phyloP scores from a whole-genome alignment of 2,888 invertebrate species.

The Adelognathus sp. region DNA sequence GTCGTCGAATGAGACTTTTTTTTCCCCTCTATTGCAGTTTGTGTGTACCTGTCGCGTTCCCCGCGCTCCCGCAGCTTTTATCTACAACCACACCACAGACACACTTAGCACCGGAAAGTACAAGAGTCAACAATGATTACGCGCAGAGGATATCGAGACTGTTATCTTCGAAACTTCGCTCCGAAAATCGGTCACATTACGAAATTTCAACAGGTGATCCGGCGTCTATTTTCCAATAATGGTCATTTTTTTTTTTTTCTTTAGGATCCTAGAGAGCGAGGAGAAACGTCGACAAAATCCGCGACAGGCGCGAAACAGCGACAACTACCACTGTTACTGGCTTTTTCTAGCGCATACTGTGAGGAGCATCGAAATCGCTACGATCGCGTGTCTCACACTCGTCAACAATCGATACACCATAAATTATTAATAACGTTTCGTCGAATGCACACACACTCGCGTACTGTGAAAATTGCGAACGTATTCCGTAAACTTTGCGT shows the following conservation, averaged over 20 bases:
- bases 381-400: background rate
- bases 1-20: slow-evolving; percentile 13
- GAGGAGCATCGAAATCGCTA: background rate
- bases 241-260: no score
- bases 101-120: background rate
- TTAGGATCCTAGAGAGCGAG: no score
- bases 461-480: background rate
- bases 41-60: background rate
- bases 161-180: no score
- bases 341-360: background rate
- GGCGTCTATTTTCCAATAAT: no score
- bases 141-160: background rate
- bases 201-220: no score
- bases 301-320: no score
- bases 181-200: no score
- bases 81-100: background rate
- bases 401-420: background rate
- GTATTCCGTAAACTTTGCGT: background rate
- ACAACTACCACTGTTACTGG: background rate
- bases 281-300: background rate
- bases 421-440: background rate
- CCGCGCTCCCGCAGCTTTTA: background rate
- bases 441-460: background rate
- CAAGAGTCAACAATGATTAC: background rate
- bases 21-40: background rate